Conservation (phyloP, 1,140 invertebrate genomes). For the Pseudomyrmex concolor region DNA sequence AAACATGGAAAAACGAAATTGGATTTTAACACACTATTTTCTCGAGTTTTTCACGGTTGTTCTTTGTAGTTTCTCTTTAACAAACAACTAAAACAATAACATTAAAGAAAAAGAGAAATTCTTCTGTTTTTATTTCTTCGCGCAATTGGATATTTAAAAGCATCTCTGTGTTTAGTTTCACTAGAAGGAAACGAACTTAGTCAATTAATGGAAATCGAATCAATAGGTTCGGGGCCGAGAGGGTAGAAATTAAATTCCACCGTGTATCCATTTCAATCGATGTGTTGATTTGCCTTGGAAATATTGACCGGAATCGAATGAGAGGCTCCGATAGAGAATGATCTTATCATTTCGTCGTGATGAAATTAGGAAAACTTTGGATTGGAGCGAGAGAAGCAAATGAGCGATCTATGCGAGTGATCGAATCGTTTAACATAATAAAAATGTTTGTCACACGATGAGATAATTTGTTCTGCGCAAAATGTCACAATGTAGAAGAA, state of each 20-base stretch:
- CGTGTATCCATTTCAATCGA: conserved; percentile 3
- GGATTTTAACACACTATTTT: no score
- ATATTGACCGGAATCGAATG: not conserved
- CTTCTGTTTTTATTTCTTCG: not conserved
- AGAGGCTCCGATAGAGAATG: not conserved
- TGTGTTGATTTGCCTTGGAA: conserved; percentile 26
- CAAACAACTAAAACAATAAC: not conserved
- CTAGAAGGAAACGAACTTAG: not conserved
- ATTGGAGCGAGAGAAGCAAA: not conserved
- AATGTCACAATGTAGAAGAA: no score
- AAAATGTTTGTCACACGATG: no score
- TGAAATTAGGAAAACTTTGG: not conserved
- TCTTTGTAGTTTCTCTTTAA: not conserved
- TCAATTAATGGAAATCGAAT: conserved; percentile 33
- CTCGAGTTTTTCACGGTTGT: no score
- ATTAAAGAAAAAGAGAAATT: not conserved
- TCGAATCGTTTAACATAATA: no score
- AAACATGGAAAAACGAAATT: no score
- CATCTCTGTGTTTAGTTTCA: not conserved
- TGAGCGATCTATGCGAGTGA: not conserved
- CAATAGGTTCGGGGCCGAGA: not conserved
- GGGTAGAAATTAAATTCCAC: conserved; percentile 14
- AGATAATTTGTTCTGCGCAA: no score
- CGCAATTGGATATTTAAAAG: conserved; percentile 4
- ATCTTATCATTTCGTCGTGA: not conserved